Evolutionary conservation across 2,113 vertebrate genomes (phyloP).

Genomic region (Lota lota): DNA sequence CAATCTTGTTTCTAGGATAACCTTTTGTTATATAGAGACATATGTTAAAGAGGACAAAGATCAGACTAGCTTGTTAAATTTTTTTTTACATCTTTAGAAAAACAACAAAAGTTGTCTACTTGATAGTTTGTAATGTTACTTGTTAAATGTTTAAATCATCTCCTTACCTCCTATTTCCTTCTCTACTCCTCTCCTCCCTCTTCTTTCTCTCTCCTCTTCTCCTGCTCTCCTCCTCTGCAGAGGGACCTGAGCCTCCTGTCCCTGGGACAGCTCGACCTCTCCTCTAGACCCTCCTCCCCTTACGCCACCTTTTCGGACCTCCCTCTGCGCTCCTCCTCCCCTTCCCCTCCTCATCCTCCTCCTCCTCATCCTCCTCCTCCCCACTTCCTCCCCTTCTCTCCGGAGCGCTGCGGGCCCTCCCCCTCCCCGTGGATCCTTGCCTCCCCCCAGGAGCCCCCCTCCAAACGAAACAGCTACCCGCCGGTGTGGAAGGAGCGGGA

Average conservation of each 20-base stretch:
- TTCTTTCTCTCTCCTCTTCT: not conserved
- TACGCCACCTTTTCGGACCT: conserved; percentile 19
- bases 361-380: conserved; percentile 1
- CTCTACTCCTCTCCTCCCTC: not conserved
- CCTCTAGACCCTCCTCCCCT: conserved; percentile 21
- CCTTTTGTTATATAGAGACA: too few relatives aligned
- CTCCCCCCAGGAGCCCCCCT: not conserved
- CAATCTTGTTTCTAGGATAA: too few relatives aligned
- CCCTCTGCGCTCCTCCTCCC: not conserved
- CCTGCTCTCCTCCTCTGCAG: conserved; percentile 9
- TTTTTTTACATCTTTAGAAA: too few relatives aligned
- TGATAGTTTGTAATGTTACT: too few relatives aligned
- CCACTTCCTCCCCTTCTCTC: not conserved
- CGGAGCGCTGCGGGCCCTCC: not conserved
- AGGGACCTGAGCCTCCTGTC: conserved; percentile 42
- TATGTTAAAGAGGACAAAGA: too few relatives aligned
- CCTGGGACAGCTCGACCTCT: conserved; percentile 22
- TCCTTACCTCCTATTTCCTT: rapidly evolving
- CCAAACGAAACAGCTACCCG: too few relatives aligned
- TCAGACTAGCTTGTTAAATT: too few relatives aligned
- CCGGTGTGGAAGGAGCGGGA: too few relatives aligned
- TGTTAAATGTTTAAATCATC: not conserved
- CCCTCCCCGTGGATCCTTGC: too few relatives aligned
- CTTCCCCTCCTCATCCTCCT: not conserved
- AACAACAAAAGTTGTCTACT: too few relatives aligned